Conservation (phyloP, 2,797 vertebrate species). For the Dromococcyx pavoninus region DNA sequence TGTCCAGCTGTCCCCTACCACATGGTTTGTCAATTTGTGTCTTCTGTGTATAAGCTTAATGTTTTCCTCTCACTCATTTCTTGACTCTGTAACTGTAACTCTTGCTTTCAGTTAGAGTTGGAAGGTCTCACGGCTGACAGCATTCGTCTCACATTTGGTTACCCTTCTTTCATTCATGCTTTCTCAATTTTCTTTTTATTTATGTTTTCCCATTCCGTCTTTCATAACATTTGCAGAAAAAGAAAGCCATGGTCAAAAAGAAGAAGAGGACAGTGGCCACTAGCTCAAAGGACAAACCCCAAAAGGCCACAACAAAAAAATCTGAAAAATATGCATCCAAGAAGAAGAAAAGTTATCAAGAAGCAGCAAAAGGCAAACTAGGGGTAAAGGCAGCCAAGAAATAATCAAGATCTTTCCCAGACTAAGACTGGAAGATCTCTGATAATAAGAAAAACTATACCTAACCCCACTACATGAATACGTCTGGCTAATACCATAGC, state of each 20-base stretch:
- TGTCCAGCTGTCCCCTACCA: conserved; percentile 64
- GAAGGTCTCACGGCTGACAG: not conserved
- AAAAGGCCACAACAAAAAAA: conserved; percentile 89
- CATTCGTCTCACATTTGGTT: conserved; percentile 9
- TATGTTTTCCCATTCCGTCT: conserved; percentile 86
- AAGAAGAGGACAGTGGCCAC: conserved; percentile 90
- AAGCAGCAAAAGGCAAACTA: conserved; percentile 87
- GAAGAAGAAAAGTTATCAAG: conserved; percentile 93
- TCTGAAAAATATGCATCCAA: conserved; percentile 86
- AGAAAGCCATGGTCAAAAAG: conserved; percentile 92
- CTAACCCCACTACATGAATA: conserved; percentile 84
- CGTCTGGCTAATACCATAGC: conserved; percentile 78
- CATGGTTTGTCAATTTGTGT: conserved; percentile 58
- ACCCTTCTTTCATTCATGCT: conserved; percentile 72
- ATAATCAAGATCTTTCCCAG: conserved; percentile 92
- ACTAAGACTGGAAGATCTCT: conserved; percentile 88
- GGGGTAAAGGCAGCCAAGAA: conserved; percentile 88
- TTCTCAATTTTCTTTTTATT: conserved; percentile 73
- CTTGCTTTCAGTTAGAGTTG: conserved; percentile 63
- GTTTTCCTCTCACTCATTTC: conserved; percentile 16
- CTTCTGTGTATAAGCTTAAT: not conserved
- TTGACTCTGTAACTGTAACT: conserved; percentile 13
- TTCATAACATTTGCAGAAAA: conserved; percentile 90
- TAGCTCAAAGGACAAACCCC: conserved; percentile 88
- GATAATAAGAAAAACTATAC: conserved; percentile 82